These are phyloP conservation scores for Acromyrmex charruanus DNA, from an alignment of 1,140 invertebrate species.

Conservation along the genomic window DNA sequence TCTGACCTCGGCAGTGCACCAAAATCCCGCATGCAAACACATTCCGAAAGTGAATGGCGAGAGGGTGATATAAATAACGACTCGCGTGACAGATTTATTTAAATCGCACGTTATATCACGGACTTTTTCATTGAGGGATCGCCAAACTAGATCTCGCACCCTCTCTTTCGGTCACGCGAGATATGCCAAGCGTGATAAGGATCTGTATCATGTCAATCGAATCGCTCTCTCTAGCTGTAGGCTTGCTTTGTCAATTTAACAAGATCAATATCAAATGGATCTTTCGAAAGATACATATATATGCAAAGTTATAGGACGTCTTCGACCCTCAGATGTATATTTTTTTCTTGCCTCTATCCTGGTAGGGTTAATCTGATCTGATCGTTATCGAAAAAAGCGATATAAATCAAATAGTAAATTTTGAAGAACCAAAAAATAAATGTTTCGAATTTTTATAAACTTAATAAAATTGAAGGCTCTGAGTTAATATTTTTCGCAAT, in stretches of 20 bases:
- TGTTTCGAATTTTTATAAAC: too few species aligned
- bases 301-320: background rate
- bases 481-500: too few species aligned
- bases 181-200: slow-evolving; percentile 60
- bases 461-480: too few species aligned
- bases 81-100: slow-evolving; percentile 66
- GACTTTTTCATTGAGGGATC: slow-evolving; percentile 62
- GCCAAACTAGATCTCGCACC: slow-evolving; percentile 58
- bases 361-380: background rate
- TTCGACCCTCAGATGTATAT: background rate
- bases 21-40: slow-evolving; percentile 7
- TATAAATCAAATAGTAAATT: background rate
- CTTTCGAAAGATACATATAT: background rate
- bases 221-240: slow-evolving; percentile 35
- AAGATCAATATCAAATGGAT: slow-evolving; percentile 25
- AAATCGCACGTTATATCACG: slow-evolving; percentile 51
- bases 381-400: background rate
- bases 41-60: background rate
- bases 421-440: too few species aligned
- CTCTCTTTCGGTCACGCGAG: slow-evolving; percentile 62
- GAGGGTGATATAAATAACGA: slow-evolving; percentile 44
- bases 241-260: slow-evolving; percentile 42
- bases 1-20: slow-evolving; percentile 20
- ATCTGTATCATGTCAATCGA: slow-evolving; percentile 62
- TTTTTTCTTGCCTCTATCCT: background rate